A percentile compares a stretch with the other conserved stretches of the same genome.
phyloP scores from a whole-genome alignment of 2,797 vertebrate genomes.

The Dromococcyx pavoninus region DNA sequence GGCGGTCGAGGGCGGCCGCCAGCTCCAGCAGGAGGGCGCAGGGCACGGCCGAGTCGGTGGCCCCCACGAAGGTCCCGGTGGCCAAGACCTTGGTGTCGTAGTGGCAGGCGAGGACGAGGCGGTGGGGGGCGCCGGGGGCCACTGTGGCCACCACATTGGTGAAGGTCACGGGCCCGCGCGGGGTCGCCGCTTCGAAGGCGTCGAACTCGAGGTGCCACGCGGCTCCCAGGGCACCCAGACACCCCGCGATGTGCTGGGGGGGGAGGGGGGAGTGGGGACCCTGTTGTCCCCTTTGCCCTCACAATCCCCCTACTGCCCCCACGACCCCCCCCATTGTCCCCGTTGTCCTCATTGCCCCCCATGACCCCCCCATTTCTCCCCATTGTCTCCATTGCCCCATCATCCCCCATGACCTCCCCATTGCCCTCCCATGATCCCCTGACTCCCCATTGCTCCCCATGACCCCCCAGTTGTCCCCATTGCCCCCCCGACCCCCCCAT shows the following conservation, averaged over 20 bases:
- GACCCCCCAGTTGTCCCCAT: no score
- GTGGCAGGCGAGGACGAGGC: constrained; percentile 88
- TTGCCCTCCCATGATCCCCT: no score
- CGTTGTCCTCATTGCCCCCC: no score
- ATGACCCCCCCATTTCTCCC: no score
- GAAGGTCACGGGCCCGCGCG: constrained; percentile 82
- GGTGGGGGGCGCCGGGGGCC: constrained; percentile 78
- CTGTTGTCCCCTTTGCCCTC: no score
- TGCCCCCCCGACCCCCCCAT: no score
- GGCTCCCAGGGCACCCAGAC: constrained; percentile 77
- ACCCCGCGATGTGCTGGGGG: constrained; percentile 82
- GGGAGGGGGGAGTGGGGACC: no score
- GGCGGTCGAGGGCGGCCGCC: constrained; percentile 79
- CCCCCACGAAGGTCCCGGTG: constrained; percentile 83
- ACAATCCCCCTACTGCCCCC: no score
- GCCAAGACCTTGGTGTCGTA: constrained; percentile 88
- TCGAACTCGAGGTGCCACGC: constrained; percentile 87
- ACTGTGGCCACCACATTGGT: constrained; percentile 87
- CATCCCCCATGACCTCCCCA: no score
- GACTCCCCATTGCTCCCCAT: no score
- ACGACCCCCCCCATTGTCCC: no score
- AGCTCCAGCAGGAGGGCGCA: constrained; percentile 91
- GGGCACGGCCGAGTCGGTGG: constrained; percentile 90
- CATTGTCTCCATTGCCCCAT: no score
- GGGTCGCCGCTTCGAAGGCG: constrained; percentile 81